Evolutionary conservation across 2,113 vertebrate genomes (phyloP).

Genomic region (Anolis carolinensis): DNA sequence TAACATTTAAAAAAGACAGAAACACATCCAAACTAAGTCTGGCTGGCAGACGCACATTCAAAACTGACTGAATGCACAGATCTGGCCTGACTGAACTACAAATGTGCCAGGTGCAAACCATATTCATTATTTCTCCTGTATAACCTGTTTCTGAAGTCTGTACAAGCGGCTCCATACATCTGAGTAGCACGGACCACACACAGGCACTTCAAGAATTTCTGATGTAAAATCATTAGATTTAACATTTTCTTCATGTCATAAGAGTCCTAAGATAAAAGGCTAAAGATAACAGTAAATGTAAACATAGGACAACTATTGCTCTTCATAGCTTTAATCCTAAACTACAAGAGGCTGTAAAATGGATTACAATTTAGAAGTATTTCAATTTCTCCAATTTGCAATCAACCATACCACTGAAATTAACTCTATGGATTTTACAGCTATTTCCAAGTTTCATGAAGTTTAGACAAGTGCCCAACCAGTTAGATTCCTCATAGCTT

Average conservation of each 20-base stretch:
- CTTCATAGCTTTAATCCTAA: not conserved
- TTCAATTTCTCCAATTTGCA: not conserved
- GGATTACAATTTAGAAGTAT: not conserved
- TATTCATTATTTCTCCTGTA: not conserved
- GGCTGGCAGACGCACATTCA: not conserved
- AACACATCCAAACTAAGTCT: not conserved
- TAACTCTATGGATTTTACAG: not conserved
- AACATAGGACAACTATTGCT: too few species aligned
- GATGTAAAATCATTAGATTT: not conserved
- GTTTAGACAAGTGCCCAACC: too few species aligned
- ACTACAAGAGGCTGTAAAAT: not conserved
- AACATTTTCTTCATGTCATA: not conserved
- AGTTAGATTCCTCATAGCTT: not conserved
- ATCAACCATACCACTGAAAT: not conserved
- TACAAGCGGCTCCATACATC: not conserved
- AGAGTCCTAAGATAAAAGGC: not conserved
- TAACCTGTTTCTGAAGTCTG: slow-evolving; percentile 2
- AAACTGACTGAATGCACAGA: slow-evolving; percentile 9
- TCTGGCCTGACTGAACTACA: slow-evolving; percentile 16
- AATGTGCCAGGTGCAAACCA: not conserved
- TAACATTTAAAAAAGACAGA: not conserved
- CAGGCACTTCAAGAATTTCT: not conserved
- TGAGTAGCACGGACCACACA: not conserved
- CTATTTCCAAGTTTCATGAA: not conserved
- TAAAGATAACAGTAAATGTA: not conserved